phyloP scores from a whole-genome alignment of 2,113 vertebrate genomes.

The Micromys minutus region DNA sequence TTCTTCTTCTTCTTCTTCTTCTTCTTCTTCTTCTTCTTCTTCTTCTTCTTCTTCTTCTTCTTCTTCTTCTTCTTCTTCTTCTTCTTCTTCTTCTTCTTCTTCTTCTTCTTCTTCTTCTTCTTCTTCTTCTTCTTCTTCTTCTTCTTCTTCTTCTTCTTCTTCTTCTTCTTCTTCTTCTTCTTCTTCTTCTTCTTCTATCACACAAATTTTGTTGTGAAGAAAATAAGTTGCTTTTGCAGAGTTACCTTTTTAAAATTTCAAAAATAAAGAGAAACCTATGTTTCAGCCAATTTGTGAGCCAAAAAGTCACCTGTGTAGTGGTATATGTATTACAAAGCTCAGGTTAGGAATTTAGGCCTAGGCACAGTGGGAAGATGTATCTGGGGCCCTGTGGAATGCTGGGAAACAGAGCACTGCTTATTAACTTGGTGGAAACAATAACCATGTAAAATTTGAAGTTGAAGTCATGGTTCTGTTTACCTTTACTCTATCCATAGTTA shows the following conservation, averaged over 20 bases:
- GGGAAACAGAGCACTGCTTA: neutral
- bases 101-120: too few species aligned
- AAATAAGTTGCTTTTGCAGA: neutral
- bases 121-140: too few species aligned
- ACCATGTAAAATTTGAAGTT: neutral
- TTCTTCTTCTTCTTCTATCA: too few species aligned
- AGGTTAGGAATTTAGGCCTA: neutral
- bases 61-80: too few species aligned
- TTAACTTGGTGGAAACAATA: neutral
- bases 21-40: too few species aligned
- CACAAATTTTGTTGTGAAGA: too few species aligned
- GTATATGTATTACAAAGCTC: neutral
- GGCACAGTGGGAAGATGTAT: neutral
- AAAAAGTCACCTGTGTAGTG: neutral
- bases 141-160: too few species aligned
- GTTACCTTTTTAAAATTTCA: slow-evolving; percentile 3
- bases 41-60: too few species aligned
- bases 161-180: too few species aligned
- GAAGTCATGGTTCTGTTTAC: neutral
- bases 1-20: too few species aligned
- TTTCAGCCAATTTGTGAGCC: neutral
- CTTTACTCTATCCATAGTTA: neutral
- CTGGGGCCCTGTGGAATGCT: neutral
- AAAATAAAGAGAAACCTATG: neutral
- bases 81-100: too few species aligned